phyloP scores from a whole-genome alignment of 1,140 invertebrate genomes.

The Arion vulgaris region DNA sequence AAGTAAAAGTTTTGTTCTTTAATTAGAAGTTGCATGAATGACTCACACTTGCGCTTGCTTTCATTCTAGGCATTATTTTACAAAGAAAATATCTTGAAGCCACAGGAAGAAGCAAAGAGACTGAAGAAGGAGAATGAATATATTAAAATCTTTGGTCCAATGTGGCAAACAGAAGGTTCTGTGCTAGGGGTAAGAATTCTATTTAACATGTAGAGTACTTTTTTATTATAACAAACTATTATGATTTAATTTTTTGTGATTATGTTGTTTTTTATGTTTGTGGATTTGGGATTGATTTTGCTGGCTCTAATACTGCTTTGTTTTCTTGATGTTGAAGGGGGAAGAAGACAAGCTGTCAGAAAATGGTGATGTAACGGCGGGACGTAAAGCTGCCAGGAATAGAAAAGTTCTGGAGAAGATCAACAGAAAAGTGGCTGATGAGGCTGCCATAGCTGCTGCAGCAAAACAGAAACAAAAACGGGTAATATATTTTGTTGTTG shows the following conservation, averaged over 20 bases:
- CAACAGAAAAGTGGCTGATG: background rate
- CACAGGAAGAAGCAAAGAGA: constrained; percentile 15
- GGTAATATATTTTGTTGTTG: background rate
- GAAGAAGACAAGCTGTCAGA: too few species aligned
- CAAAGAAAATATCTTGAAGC: background rate
- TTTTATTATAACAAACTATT: too few species aligned
- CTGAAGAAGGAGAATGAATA: background rate
- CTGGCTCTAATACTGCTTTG: too few species aligned
- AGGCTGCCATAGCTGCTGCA: background rate
- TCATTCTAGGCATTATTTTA: too few species aligned
- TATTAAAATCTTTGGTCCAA: background rate
- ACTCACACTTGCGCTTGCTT: too few species aligned
- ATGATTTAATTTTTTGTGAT: too few species aligned
- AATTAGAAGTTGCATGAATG: too few species aligned
- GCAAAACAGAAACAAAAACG: background rate
- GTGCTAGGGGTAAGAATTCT: constrained; percentile 13
- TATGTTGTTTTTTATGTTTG: too few species aligned
- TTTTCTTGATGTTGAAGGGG: too few species aligned
- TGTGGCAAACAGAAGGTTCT: background rate
- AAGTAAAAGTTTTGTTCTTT: too few species aligned
- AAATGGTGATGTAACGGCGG: background rate
- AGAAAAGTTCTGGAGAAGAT: constrained; percentile 16
- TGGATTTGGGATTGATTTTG: too few species aligned
- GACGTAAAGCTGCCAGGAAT: constrained; percentile 3
- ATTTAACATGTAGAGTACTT: too few species aligned